Evolutionary conservation across 2,888 invertebrate genomes (phyloP).

Genomic region (Proisotoma minuta): DNA sequence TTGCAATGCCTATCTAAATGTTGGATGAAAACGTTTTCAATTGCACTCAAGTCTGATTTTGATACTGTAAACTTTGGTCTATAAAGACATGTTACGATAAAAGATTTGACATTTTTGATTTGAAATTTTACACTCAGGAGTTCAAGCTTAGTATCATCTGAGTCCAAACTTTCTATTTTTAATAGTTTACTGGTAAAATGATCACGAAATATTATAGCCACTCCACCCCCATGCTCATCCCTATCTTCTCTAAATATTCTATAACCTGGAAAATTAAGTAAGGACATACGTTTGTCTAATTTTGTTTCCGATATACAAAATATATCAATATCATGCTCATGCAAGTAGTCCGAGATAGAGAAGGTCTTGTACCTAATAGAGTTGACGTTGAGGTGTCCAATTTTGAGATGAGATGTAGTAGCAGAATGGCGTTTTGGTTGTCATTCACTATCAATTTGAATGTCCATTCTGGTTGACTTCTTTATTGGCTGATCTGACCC

Average conservation of each 20-base stretch:
- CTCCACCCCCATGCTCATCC: not conserved
- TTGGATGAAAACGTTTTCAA: not conserved
- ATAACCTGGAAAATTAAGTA: not conserved
- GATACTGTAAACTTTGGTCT: constrained; percentile 3
- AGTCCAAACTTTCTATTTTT: not conserved
- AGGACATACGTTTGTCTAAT: not conserved
- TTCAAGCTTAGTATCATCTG: not conserved
- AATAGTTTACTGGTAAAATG: not conserved
- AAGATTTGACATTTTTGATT: not conserved
- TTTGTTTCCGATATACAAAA: constrained; percentile 2
- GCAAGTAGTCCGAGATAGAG: not conserved
- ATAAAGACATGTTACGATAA: not conserved
- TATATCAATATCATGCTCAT: not conserved
- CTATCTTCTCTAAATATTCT: not conserved
- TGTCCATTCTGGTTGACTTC: too few relatives aligned
- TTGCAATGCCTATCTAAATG: not conserved
- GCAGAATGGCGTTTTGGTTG: too few relatives aligned
- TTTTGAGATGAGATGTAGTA: too few relatives aligned
- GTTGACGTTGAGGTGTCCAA: too few relatives aligned
- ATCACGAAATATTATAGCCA: not conserved
- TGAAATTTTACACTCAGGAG: not conserved
- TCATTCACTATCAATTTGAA: too few relatives aligned
- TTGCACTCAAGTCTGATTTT: not conserved
- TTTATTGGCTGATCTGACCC: too few relatives aligned
- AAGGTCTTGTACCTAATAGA: not conserved